Evolutionary conservation across 1,140 invertebrate genomes (phyloP).

Genomic region (Dermatophagoides farinae): DNA sequence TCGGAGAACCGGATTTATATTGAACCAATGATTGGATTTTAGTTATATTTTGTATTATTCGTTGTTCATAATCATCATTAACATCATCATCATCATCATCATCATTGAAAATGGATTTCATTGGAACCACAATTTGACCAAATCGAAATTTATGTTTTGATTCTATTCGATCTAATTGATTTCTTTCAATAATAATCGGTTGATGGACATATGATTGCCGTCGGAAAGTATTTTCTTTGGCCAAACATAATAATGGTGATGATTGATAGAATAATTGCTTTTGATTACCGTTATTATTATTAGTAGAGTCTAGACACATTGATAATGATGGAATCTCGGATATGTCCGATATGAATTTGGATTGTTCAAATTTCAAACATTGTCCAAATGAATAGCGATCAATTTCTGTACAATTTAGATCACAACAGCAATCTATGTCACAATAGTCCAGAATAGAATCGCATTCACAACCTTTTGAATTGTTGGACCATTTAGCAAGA

Average conservation of each 20-base stretch:
- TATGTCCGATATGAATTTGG: too few species aligned
- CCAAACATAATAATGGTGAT: neutral
- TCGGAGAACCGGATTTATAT: neutral
- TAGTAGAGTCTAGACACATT: too few species aligned
- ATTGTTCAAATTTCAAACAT: slow-evolving; percentile 24
- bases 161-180: neutral
- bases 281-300: too few species aligned
- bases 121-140: too few species aligned
- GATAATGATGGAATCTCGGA: neutral
- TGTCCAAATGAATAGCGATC: slow-evolving; percentile 35
- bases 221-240: neutral
- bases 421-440: slow-evolving; percentile 55
- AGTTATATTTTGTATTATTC: neutral
- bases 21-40: neutral
- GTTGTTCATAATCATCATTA: too few species aligned
- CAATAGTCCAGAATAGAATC: slow-evolving; percentile 33
- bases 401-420: slow-evolving; percentile 36
- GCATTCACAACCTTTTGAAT: slow-evolving; percentile 22
- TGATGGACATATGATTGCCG: neutral
- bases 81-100: too few species aligned
- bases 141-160: neutral
- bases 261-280: neutral
- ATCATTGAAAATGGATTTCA: too few species aligned
- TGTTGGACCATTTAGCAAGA: neutral
- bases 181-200: neutral